phyloP scores from a whole-genome alignment of 2,113 vertebrate genomes.

The Chiloscyllium plagiosum region DNA sequence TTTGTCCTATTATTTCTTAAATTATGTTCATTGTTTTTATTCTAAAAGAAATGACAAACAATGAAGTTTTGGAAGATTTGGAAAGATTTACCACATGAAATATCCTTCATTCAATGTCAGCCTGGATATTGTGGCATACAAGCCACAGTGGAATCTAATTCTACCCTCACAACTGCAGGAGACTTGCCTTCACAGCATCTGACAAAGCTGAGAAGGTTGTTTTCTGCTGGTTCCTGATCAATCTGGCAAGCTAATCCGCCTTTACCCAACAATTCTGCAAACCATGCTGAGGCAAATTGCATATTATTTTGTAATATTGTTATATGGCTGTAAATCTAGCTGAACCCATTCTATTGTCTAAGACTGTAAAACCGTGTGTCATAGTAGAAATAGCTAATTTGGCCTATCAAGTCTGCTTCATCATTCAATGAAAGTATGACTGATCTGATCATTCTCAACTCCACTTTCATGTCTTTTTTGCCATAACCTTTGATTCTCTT shows the following conservation, averaged over 20 bases:
- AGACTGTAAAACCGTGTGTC: too few species aligned
- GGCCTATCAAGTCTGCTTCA: too few species aligned
- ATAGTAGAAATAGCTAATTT: too few species aligned
- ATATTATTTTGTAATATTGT: background rate
- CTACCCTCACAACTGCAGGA: background rate
- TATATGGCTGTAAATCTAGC: background rate
- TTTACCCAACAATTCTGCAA: background rate
- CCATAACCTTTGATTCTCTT: too few species aligned
- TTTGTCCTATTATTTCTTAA: background rate
- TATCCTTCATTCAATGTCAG: background rate
- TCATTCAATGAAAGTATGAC: too few species aligned
- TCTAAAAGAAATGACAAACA: background rate
- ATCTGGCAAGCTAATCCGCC: background rate
- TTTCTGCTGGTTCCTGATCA: background rate
- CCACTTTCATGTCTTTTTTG: too few species aligned
- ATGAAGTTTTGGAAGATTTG: background rate
- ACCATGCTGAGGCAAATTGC: background rate
- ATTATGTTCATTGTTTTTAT: background rate
- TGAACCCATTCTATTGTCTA: background rate
- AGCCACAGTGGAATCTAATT: background rate
- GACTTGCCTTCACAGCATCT: background rate
- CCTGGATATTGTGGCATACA: background rate
- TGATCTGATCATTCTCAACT: too few species aligned
- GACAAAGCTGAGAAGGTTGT: background rate
- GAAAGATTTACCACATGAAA: background rate